Percentiles rank a stretch among this genome's conserved stretches.
phyloP scores from a whole-genome alignment of 2,888 invertebrate genomes.

The Phasia obesa region DNA sequence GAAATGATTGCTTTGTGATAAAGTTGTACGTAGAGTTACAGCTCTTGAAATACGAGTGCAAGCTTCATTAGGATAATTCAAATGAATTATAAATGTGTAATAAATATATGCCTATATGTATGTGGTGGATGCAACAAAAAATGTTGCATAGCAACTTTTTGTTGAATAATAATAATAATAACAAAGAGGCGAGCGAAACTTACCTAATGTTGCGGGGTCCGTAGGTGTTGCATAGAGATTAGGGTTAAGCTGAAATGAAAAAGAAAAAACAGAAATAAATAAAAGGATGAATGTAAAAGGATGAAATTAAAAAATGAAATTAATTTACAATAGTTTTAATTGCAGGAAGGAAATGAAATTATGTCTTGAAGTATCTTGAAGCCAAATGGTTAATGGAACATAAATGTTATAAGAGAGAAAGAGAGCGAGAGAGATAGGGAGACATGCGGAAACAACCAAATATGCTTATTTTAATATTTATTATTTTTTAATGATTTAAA shows the following conservation, averaged over 20 bases:
- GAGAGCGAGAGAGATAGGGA: too few species aligned
- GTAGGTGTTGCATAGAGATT: conserved; percentile 69
- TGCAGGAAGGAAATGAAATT: conserved; percentile 47
- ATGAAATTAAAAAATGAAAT: conserved; percentile 42
- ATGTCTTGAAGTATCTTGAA: background rate
- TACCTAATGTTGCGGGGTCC: conserved; percentile 68
- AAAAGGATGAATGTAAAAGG: conserved; percentile 56
- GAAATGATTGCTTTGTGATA: conserved; percentile 61
- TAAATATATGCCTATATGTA: background rate
- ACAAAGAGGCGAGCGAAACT: conserved; percentile 29
- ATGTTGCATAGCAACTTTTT: conserved; percentile 2
- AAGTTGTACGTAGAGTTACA: conserved; percentile 11
- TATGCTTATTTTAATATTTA: too few species aligned
- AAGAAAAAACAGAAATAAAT: too few species aligned
- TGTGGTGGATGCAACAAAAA: background rate
- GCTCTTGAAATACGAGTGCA: background rate
- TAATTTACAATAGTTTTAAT: conserved; percentile 39
- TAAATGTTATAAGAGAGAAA: background rate
- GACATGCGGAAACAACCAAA: too few species aligned
- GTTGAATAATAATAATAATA: background rate
- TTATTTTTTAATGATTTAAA: too few species aligned
- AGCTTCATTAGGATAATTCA: conserved; percentile 51
- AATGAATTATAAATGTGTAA: conserved; percentile 20
- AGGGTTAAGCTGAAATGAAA: conserved; percentile 58
- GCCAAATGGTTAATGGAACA: background rate